phyloP scores from a whole-genome alignment of 2,797 vertebrate genomes.

The Tenualosa thibaudeaui region DNA sequence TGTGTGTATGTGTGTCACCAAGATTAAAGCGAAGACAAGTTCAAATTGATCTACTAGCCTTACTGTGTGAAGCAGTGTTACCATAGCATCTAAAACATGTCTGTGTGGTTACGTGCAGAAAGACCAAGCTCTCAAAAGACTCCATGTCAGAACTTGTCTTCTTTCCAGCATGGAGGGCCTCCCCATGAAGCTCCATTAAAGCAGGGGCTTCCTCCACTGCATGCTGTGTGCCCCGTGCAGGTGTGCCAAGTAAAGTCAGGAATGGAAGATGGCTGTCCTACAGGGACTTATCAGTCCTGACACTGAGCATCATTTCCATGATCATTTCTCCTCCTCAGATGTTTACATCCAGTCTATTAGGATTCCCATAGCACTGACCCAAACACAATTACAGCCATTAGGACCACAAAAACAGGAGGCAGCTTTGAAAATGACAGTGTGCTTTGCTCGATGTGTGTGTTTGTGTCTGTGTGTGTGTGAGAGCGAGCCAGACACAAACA shows the following conservation, averaged over 20 bases:
- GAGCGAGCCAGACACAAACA: neutral
- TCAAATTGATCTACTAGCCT: neutral
- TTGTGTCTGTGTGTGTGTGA: conserved; percentile 42
- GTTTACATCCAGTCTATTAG: conserved; percentile 21
- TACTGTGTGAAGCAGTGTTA: neutral
- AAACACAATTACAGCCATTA: conserved; percentile 22
- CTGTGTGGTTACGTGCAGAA: neutral
- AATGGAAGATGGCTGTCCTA: neutral
- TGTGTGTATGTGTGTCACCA: neutral
- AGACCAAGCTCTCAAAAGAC: neutral
- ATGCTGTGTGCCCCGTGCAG: neutral
- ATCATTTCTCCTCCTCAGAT: neutral
- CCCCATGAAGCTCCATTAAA: neutral
- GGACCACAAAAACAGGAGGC: conserved; percentile 3
- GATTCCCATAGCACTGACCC: conserved; percentile 6
- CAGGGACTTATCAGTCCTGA: neutral
- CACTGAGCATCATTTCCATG: neutral
- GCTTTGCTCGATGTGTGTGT: conserved; percentile 29
- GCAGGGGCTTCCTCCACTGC: neutral
- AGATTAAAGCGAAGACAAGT: neutral
- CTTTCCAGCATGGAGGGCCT: neutral
- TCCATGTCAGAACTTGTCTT: conserved; percentile 12
- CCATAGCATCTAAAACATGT: neutral
- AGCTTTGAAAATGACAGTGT: neutral
- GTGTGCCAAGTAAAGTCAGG: neutral